phyloP scores from a whole-genome alignment of 1,140 invertebrate species.

The Heliconius congener region DNA sequence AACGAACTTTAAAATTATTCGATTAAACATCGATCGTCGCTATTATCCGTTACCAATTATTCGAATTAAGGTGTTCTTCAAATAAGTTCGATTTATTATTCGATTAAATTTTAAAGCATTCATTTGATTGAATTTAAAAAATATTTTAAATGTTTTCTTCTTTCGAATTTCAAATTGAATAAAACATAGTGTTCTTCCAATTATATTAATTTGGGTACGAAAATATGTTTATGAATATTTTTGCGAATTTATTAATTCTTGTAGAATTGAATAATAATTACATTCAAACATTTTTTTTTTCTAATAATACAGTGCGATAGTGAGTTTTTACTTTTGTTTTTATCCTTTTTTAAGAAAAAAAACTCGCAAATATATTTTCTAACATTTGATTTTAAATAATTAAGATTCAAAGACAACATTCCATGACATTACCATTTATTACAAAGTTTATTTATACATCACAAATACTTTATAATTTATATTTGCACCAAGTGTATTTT shows the following conservation, averaged over 20 bases:
- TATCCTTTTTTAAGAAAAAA: not conserved
- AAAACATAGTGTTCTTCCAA: too few relatives aligned
- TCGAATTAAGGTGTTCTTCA: not conserved
- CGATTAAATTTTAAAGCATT: not conserved
- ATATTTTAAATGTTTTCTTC: not conserved
- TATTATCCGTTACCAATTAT: not conserved
- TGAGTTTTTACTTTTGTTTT: too few relatives aligned
- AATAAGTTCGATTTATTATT: not conserved
- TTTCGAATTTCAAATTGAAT: not conserved
- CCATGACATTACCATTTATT: conserved; percentile 22
- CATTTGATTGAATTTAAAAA: not conserved
- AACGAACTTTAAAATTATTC: conserved; percentile 25
- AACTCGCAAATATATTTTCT: conserved; percentile 2
- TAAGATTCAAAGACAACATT: conserved; percentile 4
- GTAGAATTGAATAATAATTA: not conserved
- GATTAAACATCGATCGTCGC: conserved; percentile 11
- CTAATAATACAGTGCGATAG: not conserved
- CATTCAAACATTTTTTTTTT: not conserved
- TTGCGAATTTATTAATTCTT: not conserved
- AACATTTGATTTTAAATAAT: not conserved
- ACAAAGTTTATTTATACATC: conserved; percentile 10
- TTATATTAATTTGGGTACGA: not conserved
- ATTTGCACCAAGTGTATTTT: conserved; percentile 17
- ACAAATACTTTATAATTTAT: conserved; percentile 8
- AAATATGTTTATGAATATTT: conserved; percentile 20